Evolutionary conservation across 1,140 invertebrate species (phyloP).

Genomic region (Zaprionus capensis): DNA sequence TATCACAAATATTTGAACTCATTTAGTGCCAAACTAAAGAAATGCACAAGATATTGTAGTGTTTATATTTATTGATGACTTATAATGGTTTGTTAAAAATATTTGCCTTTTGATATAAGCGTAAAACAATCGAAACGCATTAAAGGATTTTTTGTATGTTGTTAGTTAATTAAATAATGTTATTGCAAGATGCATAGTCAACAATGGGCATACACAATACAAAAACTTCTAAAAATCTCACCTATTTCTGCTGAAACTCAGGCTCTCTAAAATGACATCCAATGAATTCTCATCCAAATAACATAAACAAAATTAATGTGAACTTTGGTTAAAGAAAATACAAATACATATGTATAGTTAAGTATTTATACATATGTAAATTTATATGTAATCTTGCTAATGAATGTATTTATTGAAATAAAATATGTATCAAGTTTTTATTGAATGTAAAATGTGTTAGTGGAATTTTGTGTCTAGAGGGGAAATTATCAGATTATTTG

Average conservation of each 20-base stretch:
- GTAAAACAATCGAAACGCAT: not conserved
- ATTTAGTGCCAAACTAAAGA: slow-evolving; percentile 52
- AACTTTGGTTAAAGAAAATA: slow-evolving; percentile 41
- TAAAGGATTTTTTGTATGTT: not conserved
- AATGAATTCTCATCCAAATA: slow-evolving; percentile 30
- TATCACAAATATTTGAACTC: slow-evolving; percentile 15
- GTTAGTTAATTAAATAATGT: not conserved
- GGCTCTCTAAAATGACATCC: slow-evolving; percentile 46
- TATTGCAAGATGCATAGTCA: slow-evolving; percentile 23
- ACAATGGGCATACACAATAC: slow-evolving; percentile 5
- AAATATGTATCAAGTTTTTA: not conserved
- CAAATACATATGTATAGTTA: slow-evolving; percentile 34
- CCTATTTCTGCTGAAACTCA: slow-evolving; percentile 45
- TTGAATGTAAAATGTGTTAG: not conserved
- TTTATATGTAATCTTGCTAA: slow-evolving; percentile 9
- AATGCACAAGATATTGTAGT: slow-evolving; percentile 36
- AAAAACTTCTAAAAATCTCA: slow-evolving; percentile 31
- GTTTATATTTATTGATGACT: not conserved
- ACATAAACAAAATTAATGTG: slow-evolving; percentile 15
- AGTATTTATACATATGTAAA: slow-evolving; percentile 28
- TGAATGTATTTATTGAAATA: slow-evolving; percentile 29
- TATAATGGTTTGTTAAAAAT: not conserved
- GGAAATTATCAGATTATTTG: not conserved
- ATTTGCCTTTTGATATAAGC: not conserved
- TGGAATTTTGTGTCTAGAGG: too few relatives aligned